Conservation (phyloP, 2,113 vertebrate species). For the Egretta garzetta region DNA sequence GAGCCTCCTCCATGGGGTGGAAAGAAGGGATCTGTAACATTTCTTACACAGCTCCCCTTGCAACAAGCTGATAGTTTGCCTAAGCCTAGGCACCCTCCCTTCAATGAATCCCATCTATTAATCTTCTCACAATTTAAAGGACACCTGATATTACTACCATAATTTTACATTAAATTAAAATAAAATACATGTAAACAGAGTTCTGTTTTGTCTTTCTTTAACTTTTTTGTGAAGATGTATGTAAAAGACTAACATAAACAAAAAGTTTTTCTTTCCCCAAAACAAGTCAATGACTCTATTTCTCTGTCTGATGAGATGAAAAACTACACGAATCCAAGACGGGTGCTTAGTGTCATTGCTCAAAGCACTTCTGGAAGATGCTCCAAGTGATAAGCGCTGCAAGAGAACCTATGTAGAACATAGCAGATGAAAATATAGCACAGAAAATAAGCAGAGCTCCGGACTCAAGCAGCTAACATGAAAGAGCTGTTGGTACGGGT, state of each 20-base stretch:
- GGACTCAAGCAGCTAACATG: not conserved
- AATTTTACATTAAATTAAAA: not conserved
- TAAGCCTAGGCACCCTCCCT: not conserved
- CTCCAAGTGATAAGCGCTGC: not conserved
- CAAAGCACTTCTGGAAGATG: not conserved
- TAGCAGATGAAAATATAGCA: not conserved
- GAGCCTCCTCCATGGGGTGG: not conserved
- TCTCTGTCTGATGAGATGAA: not conserved
- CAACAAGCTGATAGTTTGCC: not conserved
- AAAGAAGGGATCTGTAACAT: not conserved
- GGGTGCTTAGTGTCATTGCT: not conserved
- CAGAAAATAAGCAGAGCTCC: not conserved
- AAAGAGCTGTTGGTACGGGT: not conserved
- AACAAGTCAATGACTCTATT: not conserved
- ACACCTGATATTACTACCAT: not conserved
- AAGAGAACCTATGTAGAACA: not conserved
- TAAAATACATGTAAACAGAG: not conserved
- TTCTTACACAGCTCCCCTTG: not conserved
- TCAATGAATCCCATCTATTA: not conserved
- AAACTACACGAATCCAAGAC: not conserved
- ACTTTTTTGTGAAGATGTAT: not conserved
- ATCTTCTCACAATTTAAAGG: not conserved
- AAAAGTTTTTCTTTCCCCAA: not conserved
- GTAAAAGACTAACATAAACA: not conserved
- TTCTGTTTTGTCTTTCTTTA: not conserved